Evolutionary conservation across 2,888 invertebrate species (phyloP).

Genomic region (Hyles lineata): DNA sequence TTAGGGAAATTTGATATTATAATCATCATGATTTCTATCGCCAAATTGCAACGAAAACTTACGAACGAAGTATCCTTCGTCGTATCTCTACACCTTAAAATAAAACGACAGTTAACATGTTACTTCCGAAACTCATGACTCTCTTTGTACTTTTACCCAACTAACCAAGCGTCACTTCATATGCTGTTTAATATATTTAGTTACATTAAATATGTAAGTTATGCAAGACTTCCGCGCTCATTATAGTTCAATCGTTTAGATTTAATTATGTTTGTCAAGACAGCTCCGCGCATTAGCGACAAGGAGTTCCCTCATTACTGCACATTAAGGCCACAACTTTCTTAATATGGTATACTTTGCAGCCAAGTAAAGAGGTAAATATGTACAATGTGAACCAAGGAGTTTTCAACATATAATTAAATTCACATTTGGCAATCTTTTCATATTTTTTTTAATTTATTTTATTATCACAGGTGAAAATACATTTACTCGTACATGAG

Average conservation of each 20-base stretch:
- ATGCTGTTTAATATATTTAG: not conserved
- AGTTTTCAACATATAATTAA: not conserved
- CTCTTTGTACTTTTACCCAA: no score
- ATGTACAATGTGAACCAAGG: not conserved
- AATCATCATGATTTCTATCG: no score
- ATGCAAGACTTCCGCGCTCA: not conserved
- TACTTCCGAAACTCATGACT: no score
- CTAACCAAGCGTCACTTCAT: no score
- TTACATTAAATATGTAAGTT: not conserved
- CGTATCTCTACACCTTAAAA: no score
- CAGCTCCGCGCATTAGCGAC: not conserved
- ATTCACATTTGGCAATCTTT: not conserved
- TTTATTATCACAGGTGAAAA: no score
- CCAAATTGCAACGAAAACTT: no score
- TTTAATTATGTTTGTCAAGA: slow-evolving; percentile 13
- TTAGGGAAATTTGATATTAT: no score
- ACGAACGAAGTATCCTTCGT: no score
- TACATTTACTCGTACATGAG: no score
- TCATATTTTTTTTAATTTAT: not conserved
- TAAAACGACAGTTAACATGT: no score
- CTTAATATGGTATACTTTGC: not conserved
- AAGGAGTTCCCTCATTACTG: slow-evolving; percentile 11
- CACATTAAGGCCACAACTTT: slow-evolving; percentile 11
- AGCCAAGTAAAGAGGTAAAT: not conserved
- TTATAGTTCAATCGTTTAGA: not conserved